Evolutionary conservation across 37 sponge, comb jelly and placozoan genomes (phyloP), one percentile per base, ranked within the genome.

Genomic region (Ephydatia muelleri): DNA sequence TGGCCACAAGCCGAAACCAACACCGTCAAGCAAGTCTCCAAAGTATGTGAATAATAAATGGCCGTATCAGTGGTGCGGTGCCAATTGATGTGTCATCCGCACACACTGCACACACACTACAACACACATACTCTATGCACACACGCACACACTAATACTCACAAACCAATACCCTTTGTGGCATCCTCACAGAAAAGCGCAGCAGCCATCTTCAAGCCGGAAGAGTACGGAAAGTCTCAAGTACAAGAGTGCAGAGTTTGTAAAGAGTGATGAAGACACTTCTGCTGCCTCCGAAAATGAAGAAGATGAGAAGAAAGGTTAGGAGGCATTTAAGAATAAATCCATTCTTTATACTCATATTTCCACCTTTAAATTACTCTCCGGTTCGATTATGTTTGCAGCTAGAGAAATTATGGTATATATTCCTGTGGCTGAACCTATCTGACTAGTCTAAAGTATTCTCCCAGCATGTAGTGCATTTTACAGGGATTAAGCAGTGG

Each of bases 241-340:
- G 82, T 83, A 68, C 72, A 91, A 86, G 72, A 91, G 91, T 86
- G 87, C 67, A 8, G 87, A 91, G 82, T 91, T 68, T 68, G 77
- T 91, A 25, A 71, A 79, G 73, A 66, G 75, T 1, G 74, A 73
- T 31, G 87, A 87, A 36, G 87, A 87, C 13, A 82, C 81, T n/a
- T n/a, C n/a, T 39, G 87, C 81, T 57, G 65, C 81, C 21, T 67
- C 65, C 64, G 87, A 87, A 43, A 75, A 71, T 66, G 87, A 81
- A 5, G 82, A 73, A 5, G 76, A 75, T 3, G 75, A 49, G 27
- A 47, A 72, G 47, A 49, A 73, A 27, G 67, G 39, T 38, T 37
- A 32, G 27, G 57, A 43, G 43, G 3, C 6, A 43, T 43, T 43
- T 9, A 43, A 43, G 43, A 9, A 43, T n/a, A n/a, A n/a, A n/a